Conservation (phyloP, 2,797 vertebrate species). For the Chiroxiphia lanceolata region DNA sequence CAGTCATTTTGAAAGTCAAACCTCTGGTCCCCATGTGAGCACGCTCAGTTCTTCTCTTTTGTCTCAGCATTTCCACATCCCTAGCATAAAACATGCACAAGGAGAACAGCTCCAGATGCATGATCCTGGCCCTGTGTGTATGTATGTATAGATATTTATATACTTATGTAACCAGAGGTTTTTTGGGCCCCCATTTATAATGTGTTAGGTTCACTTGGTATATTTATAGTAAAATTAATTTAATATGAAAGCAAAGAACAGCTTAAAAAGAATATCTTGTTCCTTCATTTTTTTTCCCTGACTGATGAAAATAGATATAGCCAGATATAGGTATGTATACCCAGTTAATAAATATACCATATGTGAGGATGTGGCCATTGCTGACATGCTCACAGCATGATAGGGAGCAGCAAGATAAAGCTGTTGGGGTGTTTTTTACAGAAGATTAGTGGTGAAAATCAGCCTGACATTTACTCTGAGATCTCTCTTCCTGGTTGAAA, state of each 20-base stretch:
- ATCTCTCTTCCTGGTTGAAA: neutral
- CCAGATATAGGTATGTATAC: neutral
- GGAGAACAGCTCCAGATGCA: neutral
- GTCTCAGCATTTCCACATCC: neutral
- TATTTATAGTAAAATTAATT: neutral
- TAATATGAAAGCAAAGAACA: neutral
- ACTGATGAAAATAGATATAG: neutral
- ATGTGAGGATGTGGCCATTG: neutral
- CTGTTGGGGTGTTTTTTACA: neutral
- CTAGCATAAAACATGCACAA: neutral
- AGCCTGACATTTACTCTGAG: neutral
- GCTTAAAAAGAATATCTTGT: accelerated
- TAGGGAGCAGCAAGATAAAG: neutral
- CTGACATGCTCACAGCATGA: neutral
- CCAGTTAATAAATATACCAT: neutral
- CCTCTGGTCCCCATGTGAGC: neutral
- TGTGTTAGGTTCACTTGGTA: neutral
- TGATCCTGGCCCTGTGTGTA: accelerated
- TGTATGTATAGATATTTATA: neutral
- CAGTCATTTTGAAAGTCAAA: neutral
- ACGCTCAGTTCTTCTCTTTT: neutral
- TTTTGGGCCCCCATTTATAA: neutral
- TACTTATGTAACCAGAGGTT: accelerated
- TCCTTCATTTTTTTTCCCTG: neutral
- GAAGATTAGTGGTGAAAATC: neutral